Evolutionary conservation across 2,888 invertebrate genomes (phyloP).

Genomic region (Pegoplata infirma): DNA sequence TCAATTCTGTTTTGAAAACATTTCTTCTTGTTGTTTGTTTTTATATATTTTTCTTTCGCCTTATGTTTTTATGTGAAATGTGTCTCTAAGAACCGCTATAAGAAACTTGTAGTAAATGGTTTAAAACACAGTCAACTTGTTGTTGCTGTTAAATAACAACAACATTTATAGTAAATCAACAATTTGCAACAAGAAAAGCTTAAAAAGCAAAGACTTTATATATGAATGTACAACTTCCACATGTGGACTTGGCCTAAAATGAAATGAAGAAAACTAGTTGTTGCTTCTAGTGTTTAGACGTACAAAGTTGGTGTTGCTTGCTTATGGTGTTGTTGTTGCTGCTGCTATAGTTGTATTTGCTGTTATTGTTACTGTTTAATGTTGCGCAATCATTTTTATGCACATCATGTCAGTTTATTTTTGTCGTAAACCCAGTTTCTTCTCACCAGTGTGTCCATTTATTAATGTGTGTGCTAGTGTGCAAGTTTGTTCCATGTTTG

Average conservation of each 20-base stretch:
- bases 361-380: constrained; percentile 34
- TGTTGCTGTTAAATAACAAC: constrained; percentile 48
- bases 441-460: neutral
- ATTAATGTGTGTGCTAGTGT: too few relatives aligned
- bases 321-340: constrained; percentile 13
- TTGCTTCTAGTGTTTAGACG: constrained; percentile 6
- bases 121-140: constrained; percentile 8
- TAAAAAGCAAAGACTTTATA: neutral
- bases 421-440: constrained; percentile 48
- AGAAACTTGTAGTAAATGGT: constrained; percentile 43
- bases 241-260: constrained; percentile 63
- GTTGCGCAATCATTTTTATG: constrained; percentile 55
- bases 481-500: constrained; percentile 12
- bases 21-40: constrained; percentile 14
- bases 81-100: constrained; percentile 48
- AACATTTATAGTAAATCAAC: constrained; percentile 27
- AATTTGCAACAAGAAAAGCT: constrained; percentile 37
- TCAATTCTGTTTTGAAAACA: neutral
- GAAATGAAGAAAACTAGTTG: constrained; percentile 43
- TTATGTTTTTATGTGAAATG: constrained; percentile 3
- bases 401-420: constrained; percentile 40
- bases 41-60: neutral
- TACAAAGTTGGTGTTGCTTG: neutral
- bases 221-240: constrained; percentile 50
- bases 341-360: constrained; percentile 18